Evolutionary conservation across 2,888 invertebrate genomes (phyloP), one percentile per base, ranked within the genome.

Genomic region (Chaitophorus viminalis): DNA sequence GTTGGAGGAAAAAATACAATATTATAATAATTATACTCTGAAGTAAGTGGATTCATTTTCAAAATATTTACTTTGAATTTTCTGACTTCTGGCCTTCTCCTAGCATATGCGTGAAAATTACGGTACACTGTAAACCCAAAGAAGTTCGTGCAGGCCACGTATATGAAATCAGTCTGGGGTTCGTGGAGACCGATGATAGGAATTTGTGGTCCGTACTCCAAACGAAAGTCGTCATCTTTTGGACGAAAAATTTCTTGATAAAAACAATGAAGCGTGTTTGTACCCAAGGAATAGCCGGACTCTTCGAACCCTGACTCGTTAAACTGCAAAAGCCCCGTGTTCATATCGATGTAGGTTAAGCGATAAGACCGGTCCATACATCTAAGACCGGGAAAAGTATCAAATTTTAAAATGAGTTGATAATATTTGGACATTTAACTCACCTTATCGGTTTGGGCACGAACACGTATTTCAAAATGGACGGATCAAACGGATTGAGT

Each of bases 31-130:
- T 68, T 83, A 36, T 39, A 2, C 3, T 36, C 29, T 18, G 39
- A 60, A 29, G 29, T 3, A 74, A 21, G 3, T 33, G 9, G 14
- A 74, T 14, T 29, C 21, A 74, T 31, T 14, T 60, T 17, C 9
- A 60, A n/a, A n/a, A n/a, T 39, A 17, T 17, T 85, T 78, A 90
- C 90, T 88, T 89, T 89, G 46, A 89, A 90, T 31, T 84, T 89
- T 8, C 90, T 84, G 25, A 90, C 89, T 31, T 85, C 77, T 9
- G 84, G 81, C 11, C 79, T 78, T 46, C 89, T 89, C 68, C 89
- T 88, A 14, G 88, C 90, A 87, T 90, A 90, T 31, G 90, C 90
- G 81, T 90, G 90, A 76, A 89, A 90, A 85, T 90, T 90, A 81
- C 89, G 79, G 81, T 91, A 91, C 14, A 90, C 88, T 14, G 89